A percentile compares a stretch with the other conserved stretches of the same genome.
These are phyloP conservation scores for Papilio elwesi DNA, from an alignment of 2,888 invertebrate genomes.

Conservation along the genomic window DNA sequence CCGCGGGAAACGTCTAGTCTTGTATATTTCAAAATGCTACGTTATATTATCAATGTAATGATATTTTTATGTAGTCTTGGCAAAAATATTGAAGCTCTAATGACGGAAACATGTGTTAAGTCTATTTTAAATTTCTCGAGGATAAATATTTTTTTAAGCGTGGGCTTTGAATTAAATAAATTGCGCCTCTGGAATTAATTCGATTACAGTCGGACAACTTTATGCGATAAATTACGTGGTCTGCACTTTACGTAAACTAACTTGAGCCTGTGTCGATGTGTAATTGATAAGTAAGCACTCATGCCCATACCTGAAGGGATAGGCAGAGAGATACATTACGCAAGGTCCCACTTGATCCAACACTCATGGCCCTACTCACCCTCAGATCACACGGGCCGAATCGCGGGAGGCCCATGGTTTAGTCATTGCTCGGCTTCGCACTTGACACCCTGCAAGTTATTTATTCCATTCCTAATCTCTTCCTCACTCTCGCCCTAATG, in stretches of 20 bases:
- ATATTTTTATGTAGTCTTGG: constrained; percentile 26
- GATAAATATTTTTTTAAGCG: constrained; percentile 26
- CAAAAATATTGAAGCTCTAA: constrained; percentile 22
- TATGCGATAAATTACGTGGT: background rate
- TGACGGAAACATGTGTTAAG: constrained; percentile 27
- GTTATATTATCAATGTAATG: constrained; percentile 14
- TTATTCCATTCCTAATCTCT: too few species aligned
- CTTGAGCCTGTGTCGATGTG: background rate
- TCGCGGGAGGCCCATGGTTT: too few species aligned
- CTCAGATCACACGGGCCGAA: too few species aligned
- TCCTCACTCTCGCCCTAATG: too few species aligned
- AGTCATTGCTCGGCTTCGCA: too few species aligned
- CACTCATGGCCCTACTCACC: too few species aligned
- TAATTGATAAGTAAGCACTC: background rate
- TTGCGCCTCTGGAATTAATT: constrained; percentile 4
- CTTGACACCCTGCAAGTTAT: too few species aligned
- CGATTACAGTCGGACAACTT: background rate
- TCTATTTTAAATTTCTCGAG: constrained; percentile 20
- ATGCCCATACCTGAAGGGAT: background rate
- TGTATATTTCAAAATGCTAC: background rate
- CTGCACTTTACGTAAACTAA: background rate
- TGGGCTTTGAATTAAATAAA: constrained; percentile 28
- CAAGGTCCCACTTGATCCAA: background rate
- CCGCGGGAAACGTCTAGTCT: too few species aligned
- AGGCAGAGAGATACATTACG: background rate